Base-by-base conservation (phyloP, 2,797 vertebrate genomes). In the Tauraco hartlaubi region DNA sequence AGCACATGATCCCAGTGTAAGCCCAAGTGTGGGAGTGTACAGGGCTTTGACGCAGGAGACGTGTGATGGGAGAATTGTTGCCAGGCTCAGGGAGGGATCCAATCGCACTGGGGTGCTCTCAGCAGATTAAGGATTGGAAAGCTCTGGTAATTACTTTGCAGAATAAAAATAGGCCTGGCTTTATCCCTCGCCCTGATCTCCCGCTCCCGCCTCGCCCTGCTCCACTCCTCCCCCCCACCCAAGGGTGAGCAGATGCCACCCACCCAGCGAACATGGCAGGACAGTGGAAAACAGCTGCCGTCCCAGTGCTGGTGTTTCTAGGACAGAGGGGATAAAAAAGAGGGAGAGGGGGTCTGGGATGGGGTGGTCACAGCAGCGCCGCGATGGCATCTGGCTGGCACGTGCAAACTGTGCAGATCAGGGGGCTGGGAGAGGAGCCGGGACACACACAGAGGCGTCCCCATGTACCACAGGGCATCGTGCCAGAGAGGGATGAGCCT, bases 101-200 rank as follows among this genome's bases (percentile, higher is more conserved):
- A 94, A 96, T 96, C 92, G 2, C 87, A 61, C 79, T 5, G 10
- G 92, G 91, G 91, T 91, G 84, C 94, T 92, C 91, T 94, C 48
- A 0, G 84, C 91, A 91, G 95, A 97, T 97, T 97, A 96, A 92
- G 94, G 84, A 92, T 66, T 90, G 94, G 94, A 95, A 96, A 82
- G 92, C 95, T 74, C 90, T 83, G 85, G 96, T 94, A 97, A 97
- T 97, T 96, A 96, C 88, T 97, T 83, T 95, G 95, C 85, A 63
- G 95, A 55, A 79, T 85, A 97, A 95, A 97, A 97, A 97, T 95
- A 97, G 94, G 80, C 31, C 46, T 1, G 0, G 41, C 74, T 94
- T 97, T 92, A 97, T 97, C 95, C 93, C 46, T 94, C 0, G 0
- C 73, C 85, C 89, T 92, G 77, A 93, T 96, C 92, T 88, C 88